These are phyloP conservation scores for Hepsetus odoe DNA, from an alignment of 2,113 vertebrate species.

Conservation along the genomic window DNA sequence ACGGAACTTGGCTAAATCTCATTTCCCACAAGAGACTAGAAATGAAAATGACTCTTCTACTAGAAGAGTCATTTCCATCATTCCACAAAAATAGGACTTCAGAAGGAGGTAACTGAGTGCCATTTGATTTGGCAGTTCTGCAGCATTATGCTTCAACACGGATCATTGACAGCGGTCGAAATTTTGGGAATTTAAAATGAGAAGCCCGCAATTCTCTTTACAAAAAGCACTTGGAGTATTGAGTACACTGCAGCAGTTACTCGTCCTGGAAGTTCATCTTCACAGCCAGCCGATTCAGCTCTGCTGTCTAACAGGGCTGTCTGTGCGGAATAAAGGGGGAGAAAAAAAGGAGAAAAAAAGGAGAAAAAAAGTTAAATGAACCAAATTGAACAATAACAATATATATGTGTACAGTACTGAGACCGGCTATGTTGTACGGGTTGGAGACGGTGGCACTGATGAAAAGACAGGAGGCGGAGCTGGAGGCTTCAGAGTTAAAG, in stretches of 20 bases:
- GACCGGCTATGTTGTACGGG: too few species aligned
- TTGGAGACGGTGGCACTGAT: too few species aligned
- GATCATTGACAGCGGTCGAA: neutral
- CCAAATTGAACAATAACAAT: too few species aligned
- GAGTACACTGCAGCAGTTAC: neutral
- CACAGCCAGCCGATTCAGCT: neutral
- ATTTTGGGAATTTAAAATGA: neutral
- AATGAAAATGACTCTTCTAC: neutral
- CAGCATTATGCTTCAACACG: neutral
- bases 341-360: too few species aligned
- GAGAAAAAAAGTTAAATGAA: too few species aligned
- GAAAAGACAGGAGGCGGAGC: too few species aligned
- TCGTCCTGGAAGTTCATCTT: neutral
- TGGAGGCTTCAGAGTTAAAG: too few species aligned
- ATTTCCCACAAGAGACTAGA: neutral
- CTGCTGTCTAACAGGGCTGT: neutral
- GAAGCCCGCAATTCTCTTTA: neutral
- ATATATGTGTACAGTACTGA: too few species aligned
- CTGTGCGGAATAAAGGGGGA: too few species aligned
- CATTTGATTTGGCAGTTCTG: neutral
- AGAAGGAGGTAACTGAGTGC: neutral
- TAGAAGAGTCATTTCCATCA: slow-evolving; percentile 6
- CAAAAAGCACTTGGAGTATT: neutral
- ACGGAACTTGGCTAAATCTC: neutral
- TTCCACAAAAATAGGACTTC: neutral